Evolutionary conservation across 2,113 vertebrate genomes (phyloP).

Genomic region (Hemicordylus capensis): DNA sequence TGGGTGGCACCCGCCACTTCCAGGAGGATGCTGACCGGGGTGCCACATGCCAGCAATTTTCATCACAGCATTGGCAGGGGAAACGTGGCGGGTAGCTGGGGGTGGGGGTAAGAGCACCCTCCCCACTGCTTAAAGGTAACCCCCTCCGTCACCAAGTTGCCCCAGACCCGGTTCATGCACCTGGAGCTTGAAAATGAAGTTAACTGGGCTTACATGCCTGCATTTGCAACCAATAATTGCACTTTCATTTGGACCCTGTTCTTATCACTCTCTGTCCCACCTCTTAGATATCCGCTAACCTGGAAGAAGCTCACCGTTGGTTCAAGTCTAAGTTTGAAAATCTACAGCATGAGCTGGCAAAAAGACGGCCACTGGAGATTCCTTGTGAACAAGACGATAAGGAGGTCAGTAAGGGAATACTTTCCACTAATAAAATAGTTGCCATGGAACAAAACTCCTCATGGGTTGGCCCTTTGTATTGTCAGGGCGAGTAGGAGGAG

Average conservation of each 20-base stretch:
- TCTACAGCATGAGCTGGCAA: slow-evolving; percentile 60
- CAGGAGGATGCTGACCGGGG: too few species aligned
- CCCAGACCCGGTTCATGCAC: too few species aligned
- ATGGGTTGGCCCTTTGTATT: background rate
- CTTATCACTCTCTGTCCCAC: background rate
- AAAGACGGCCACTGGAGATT: slow-evolving; percentile 46
- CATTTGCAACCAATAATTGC: fast-evolving
- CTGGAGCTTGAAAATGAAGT: background rate
- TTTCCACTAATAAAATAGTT: background rate
- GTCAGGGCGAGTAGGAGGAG: too few species aligned
- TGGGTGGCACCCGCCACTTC: too few species aligned
- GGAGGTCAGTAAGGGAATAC: slow-evolving; percentile 26
- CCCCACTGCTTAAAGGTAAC: too few species aligned
- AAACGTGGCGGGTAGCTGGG: too few species aligned
- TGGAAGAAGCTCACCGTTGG: slow-evolving; percentile 73
- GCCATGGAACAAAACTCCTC: background rate
- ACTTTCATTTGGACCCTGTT: background rate
- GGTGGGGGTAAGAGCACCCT: too few species aligned
- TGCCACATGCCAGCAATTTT: too few species aligned
- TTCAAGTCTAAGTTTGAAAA: slow-evolving; percentile 69
- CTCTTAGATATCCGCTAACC: slow-evolving; percentile 70
- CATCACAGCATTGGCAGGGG: too few species aligned
- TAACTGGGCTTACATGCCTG: background rate
- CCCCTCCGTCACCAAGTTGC: too few species aligned
- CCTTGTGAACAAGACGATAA: slow-evolving; percentile 17